These are phyloP conservation scores for Phoebastria nigripes DNA, from an alignment of 2,797 vertebrate genomes.

Conservation along the genomic window DNA sequence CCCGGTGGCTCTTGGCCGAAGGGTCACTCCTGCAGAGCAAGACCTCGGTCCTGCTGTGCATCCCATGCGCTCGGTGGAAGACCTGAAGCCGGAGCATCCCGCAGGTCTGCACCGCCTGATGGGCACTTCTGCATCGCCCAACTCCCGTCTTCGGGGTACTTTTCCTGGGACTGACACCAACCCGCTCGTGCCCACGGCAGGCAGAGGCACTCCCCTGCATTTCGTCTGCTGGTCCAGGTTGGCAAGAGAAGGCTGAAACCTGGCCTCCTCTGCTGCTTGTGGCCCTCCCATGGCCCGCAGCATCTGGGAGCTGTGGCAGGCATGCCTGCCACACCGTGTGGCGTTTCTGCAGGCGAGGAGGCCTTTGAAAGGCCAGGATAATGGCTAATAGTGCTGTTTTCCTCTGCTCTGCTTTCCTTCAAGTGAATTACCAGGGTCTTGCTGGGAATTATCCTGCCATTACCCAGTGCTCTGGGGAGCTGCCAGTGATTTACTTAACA, in stretches of 20 bases:
- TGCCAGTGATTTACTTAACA: constrained; percentile 67
- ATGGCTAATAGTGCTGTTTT: constrained; percentile 63
- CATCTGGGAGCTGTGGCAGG: background rate
- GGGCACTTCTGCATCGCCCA: rapidly evolving
- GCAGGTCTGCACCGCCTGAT: rapidly evolving
- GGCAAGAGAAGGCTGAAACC: background rate
- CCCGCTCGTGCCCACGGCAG: rapidly evolving
- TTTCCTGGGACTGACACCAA: background rate
- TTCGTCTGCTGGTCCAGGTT: background rate
- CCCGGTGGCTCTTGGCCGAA: background rate
- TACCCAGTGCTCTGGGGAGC: constrained; percentile 64
- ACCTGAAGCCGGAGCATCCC: background rate
- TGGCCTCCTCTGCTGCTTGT: background rate
- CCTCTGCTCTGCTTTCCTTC: constrained; percentile 69
- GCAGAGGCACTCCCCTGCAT: background rate
- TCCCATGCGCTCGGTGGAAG: rapidly evolving
- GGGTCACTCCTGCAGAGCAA: background rate
- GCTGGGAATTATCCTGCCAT: constrained; percentile 60
- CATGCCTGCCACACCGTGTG: background rate
- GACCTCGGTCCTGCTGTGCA: background rate
- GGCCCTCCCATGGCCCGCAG: background rate
- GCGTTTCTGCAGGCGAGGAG: background rate
- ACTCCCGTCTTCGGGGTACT: rapidly evolving
- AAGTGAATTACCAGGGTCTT: constrained; percentile 72
- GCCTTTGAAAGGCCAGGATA: constrained; percentile 50